Evolutionary conservation across 2,888 invertebrate species (phyloP).

Genomic region (Synergus laeviventris): DNA sequence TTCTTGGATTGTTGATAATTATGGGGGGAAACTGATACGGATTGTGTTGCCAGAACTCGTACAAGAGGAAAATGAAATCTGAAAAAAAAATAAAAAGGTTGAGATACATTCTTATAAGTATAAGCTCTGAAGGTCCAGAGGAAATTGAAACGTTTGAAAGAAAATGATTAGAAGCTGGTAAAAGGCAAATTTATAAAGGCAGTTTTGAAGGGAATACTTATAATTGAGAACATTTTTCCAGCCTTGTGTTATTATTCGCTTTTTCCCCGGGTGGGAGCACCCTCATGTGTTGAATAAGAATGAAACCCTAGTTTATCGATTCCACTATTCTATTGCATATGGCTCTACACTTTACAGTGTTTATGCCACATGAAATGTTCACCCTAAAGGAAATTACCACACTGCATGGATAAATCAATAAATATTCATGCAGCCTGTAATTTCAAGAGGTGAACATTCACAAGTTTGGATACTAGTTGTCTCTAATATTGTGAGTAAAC

Average conservation of each 20-base stretch:
- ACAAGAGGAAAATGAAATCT: slow-evolving; percentile 5
- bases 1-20: slow-evolving; percentile 1
- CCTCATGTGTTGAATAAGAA: slow-evolving; percentile 30
- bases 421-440: slow-evolving; percentile 22
- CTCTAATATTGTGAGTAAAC: too few species aligned
- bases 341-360: slow-evolving; percentile 14
- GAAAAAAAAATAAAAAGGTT: neutral
- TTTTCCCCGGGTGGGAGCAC: slow-evolving; percentile 9
- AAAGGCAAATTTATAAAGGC: neutral
- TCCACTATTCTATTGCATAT: slow-evolving; percentile 16
- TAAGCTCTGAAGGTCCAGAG: neutral
- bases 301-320: slow-evolving; percentile 35
- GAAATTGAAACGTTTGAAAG: neutral
- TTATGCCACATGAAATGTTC: slow-evolving; percentile 38
- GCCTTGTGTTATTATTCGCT: neutral
- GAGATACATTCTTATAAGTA: slow-evolving; percentile 6
- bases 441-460: slow-evolving; percentile 23
- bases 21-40: slow-evolving; percentile 22
- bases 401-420: slow-evolving; percentile 32
- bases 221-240: slow-evolving; percentile 3
- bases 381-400: slow-evolving; percentile 28
- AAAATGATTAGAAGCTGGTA: neutral
- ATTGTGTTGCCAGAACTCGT: slow-evolving; percentile 1
- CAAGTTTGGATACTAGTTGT: neutral
- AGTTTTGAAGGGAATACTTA: neutral